Evolutionary conservation across 2,888 invertebrate species (phyloP), one percentile per base, ranked within the genome.

Genomic region (Pasiphila rectangulata): DNA sequence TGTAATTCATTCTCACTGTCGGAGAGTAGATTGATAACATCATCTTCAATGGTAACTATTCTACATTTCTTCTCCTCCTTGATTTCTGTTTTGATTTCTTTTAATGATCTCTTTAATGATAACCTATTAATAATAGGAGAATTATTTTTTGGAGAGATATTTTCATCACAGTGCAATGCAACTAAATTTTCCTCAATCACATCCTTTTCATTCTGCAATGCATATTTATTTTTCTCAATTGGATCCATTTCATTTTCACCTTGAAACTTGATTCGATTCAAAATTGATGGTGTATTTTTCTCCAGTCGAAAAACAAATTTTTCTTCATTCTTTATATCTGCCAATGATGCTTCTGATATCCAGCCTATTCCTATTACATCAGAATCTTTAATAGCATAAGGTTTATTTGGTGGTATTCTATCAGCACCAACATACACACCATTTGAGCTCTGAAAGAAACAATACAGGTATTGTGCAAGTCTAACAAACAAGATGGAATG

Each of bases 281-380:
- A 58, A 16, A 72, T 25, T 32, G 70, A 48, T 39, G 57, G 23
- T 20, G 40, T 20, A 35, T 16, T 23, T 7, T 61, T 56, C 47
- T 72, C 64, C 59, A 87, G 55, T 68, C 78, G 79, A 48, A 83
- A 88, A 29, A 86, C 57, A 72, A 66, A 83, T 57, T 85, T 87
- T 55, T 84, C 79, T 54, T 51, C 61, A 57, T 86, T 75, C 30
- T 68, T 56, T 23, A 85, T 71, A 23, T 73, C 62, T 3, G 59
- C 63, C 38, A 81, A 61, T 9, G 72, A 57, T 40, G 75, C 72
- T 13, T 67, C 75, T 23, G 56, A 35, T 16, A 75, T 69, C 81
- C 85, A 86, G 4, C 92, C 92, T 57, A 92, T 79, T 3, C 91
- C 90, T 61, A 92, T 79, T 9, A 86, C 55, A 69, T 91, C 91